These are phyloP conservation scores for Okapia johnstoni DNA, from an alignment of 2,113 vertebrate genomes.

Conservation along the genomic window DNA sequence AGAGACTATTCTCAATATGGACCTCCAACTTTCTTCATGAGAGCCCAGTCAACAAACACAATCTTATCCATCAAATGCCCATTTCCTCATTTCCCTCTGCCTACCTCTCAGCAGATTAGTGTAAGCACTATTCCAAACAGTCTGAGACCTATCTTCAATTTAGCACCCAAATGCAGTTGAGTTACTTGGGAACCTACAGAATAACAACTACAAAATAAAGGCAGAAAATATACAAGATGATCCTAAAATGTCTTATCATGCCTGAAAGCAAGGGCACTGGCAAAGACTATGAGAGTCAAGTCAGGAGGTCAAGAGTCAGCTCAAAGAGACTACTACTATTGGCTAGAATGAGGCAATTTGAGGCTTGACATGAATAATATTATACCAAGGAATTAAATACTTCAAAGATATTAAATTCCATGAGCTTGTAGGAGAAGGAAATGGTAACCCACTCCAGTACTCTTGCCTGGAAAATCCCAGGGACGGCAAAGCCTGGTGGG, in stretches of 20 bases:
- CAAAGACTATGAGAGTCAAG: neutral
- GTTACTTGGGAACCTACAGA: neutral
- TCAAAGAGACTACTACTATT: neutral
- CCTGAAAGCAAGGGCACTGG: neutral
- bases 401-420: neutral
- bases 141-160: neutral
- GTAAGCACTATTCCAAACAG: neutral
- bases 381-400: neutral
- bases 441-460: too few species aligned
- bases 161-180: neutral
- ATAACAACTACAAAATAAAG: neutral
- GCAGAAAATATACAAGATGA: neutral
- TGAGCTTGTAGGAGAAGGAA: too few species aligned
- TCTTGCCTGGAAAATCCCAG: too few species aligned
- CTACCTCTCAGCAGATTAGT: neutral
- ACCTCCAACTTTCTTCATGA: neutral
- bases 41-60: neutral
- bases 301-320: neutral
- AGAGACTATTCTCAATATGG: neutral
- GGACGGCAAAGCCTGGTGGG: too few species aligned
- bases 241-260: neutral
- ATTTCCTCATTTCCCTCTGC: neutral
- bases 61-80: neutral
- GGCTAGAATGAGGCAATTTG: neutral
- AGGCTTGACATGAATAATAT: neutral